Evolutionary conservation across 2,113 vertebrate species (phyloP).

Genomic region (Vulpes vulpes): DNA sequence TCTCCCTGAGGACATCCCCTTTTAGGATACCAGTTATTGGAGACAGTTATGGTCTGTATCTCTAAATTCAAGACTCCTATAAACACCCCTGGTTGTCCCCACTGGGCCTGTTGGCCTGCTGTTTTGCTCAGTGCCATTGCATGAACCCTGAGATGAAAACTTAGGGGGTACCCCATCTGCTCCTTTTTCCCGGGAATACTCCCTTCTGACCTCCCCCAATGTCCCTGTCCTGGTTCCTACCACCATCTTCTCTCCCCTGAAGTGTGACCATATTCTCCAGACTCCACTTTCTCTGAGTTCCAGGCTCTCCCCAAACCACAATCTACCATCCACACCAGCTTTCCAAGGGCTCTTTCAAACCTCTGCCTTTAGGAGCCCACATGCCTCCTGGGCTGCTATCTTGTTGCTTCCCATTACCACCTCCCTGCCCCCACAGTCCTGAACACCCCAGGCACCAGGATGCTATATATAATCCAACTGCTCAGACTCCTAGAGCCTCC

Average conservation of each 20-base stretch:
- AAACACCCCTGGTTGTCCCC: fast-evolving
- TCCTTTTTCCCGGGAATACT: background rate
- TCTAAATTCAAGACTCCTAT: background rate
- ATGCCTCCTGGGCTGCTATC: background rate
- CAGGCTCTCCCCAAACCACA: background rate
- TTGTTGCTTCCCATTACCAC: background rate
- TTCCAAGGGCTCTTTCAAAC: background rate
- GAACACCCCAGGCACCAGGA: background rate
- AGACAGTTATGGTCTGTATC: background rate
- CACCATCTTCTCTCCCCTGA: background rate
- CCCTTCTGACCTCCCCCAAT: background rate
- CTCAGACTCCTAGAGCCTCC: background rate
- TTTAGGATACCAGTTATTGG: background rate
- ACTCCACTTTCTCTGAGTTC: background rate
- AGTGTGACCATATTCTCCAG: background rate
- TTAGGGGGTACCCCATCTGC: too few species aligned
- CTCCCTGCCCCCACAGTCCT: background rate
- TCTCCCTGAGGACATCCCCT: background rate
- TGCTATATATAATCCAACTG: fast-evolving
- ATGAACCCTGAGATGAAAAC: background rate
- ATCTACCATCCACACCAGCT: background rate
- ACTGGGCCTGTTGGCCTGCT: background rate
- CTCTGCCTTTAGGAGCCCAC: background rate
- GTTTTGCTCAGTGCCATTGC: background rate
- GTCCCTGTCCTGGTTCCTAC: background rate